A percentile compares a stretch with the other conserved stretches of the same genome.
These are phyloP conservation scores for Dasypus novemcinctus DNA, from an alignment of 2,113 vertebrate species.

Conservation along the genomic window DNA sequence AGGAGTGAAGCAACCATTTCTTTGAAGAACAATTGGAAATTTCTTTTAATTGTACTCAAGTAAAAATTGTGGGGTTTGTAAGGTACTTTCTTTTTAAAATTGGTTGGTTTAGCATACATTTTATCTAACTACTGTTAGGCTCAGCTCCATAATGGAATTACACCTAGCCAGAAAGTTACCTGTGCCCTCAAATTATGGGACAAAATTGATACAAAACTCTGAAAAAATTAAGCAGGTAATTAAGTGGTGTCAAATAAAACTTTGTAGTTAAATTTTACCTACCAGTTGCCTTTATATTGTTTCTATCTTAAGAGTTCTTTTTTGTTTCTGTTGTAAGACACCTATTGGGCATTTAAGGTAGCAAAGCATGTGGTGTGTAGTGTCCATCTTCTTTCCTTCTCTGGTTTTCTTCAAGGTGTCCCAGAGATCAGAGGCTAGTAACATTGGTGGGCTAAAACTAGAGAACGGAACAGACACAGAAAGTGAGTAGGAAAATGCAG, in stretches of 20 bases:
- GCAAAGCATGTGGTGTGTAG: not conserved
- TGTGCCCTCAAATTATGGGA: not conserved
- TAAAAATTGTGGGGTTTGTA: not conserved
- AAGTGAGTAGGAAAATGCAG: not conserved
- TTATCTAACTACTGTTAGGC: not conserved
- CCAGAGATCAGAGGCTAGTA: not conserved
- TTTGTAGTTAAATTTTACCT: not conserved
- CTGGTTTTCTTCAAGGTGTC: not conserved
- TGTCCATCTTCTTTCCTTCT: not conserved
- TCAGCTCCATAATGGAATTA: not conserved
- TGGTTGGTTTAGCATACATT: not conserved
- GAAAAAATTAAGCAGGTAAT: not conserved
- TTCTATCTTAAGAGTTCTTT: not conserved
- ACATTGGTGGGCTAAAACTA: not conserved
- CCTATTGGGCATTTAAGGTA: not conserved
- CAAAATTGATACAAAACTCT: not conserved
- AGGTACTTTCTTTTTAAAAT: not conserved
- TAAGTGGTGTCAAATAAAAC: not conserved
- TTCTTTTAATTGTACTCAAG: conserved; percentile 48
- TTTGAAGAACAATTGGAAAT: conserved; percentile 22
- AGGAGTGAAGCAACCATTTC: not conserved
- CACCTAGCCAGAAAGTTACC: not conserved
- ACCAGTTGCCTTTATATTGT: not conserved
- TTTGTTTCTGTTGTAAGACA: not conserved
- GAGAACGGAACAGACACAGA: not conserved